Evolutionary conservation across 2,113 vertebrate species (phyloP), one percentile per base, ranked within the genome.

Genomic region (Macquaria ambigua): DNA sequence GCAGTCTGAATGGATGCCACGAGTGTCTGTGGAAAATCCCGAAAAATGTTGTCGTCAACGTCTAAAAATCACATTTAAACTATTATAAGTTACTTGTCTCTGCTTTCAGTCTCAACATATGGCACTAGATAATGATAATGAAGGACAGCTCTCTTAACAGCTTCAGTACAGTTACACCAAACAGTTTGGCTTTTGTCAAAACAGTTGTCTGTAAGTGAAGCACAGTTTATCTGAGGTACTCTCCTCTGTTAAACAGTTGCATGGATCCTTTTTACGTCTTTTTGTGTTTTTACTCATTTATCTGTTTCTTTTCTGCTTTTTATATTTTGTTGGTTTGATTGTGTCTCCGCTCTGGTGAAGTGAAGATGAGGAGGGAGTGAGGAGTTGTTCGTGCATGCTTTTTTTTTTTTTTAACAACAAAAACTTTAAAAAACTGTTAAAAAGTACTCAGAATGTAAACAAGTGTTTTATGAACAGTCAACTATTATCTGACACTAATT

Each of bases 91-190:
- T 25, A 28, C 5, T 37, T 66, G 23, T 53, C 74, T 77, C 81
- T 87, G 58, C 81, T 66, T 82, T 82, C 14, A 59, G 12, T 77
- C 37, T 80, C 21, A 58, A 63, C 61, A 53, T 62, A 6, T 71
- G 18, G 21, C 48, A 39, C 5, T 23, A 41, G 46, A 71, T 59
- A 43, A 28, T 31, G 6, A 63, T 18, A 25, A 48, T 56, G 31
- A 25, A 39, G 7, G 53, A n/a, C 46, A 63, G 58, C 9, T 61
- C 21, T 56, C 5, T 9, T 7, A 21, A 52, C 23, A 39, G 37
- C 31, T 59, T 55, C n/a, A 46, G 23, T 67, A 25, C 15, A 48
- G 41, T 64, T 4, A 31, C 9, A 72, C 46, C 31, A 53, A 37
- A 71, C 55, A 14, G 28, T 64, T 20, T 61, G 55, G 10, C 41